Evolutionary conservation across 2,113 vertebrate species (phyloP).

Genomic region (Cinclus mexicanus): DNA sequence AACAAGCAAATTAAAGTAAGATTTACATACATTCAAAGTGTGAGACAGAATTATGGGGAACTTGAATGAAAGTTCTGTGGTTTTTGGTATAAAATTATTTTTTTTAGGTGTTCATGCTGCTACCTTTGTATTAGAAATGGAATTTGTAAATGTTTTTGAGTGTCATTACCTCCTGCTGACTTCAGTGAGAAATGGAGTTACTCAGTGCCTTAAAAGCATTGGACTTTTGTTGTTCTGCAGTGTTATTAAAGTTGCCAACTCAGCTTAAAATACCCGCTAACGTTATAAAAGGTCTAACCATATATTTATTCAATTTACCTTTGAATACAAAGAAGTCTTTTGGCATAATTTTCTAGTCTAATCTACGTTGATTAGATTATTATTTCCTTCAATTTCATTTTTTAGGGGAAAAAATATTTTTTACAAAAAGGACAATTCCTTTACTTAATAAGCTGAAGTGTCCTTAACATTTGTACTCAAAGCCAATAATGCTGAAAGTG

Average conservation of each 20-base stretch:
- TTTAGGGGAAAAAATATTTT: neutral
- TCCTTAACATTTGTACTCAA: conserved; percentile 26
- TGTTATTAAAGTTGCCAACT: neutral
- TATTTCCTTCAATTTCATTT: conserved; percentile 34
- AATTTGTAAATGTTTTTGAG: neutral
- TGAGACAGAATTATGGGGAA: neutral
- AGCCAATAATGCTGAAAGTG: neutral
- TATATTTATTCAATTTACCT: neutral
- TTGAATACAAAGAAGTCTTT: neutral
- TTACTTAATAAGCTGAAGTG: conserved; percentile 14
- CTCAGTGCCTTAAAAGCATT: neutral
- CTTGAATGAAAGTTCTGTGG: neutral
- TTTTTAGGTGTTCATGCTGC: neutral
- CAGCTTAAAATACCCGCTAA: neutral
- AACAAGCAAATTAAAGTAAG: neutral
- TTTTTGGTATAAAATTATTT: neutral
- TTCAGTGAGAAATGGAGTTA: neutral
- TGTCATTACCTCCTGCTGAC: neutral
- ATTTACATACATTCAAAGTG: neutral
- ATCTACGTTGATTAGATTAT: neutral
- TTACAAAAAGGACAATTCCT: neutral
- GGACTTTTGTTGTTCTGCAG: neutral
- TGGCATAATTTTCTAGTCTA: neutral
- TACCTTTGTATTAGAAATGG: neutral
- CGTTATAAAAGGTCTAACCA: neutral